Evolutionary conservation across 2,797 vertebrate species (phyloP), one percentile per base, ranked within the genome.

Genomic region (Antrozous pallidus): DNA sequence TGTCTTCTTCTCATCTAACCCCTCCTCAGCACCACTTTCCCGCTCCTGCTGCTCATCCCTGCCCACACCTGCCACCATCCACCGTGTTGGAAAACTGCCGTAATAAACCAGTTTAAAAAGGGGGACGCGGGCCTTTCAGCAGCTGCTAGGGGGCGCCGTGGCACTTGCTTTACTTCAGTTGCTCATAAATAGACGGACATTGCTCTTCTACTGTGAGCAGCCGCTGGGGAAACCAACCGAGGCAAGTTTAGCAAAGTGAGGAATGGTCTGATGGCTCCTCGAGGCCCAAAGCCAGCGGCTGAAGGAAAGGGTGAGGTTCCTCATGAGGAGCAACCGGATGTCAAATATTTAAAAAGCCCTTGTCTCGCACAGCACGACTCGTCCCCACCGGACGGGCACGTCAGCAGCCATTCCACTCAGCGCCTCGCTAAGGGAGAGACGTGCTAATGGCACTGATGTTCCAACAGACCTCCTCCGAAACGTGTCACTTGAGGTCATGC

Each of bases 391-490:
- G 82, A 56, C 0, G 7, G 36, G 8, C 33, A 45, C 54, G 17
- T 28, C 10, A 1, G 5, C 4, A 54, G 26, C 69, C 26, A 2
- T 38, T 42, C 61, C 31, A 6, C 10, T 56, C 38, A 13, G 40
- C 22, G 22, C 45, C 26, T 22, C 8, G 45, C 22, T 10, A 22
- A 65, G 2, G n/a, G 28, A 73, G 33, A 33, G 4, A 4, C 4
- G 0, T 1, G 61, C 33, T 1, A 16, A 63, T 6, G 1, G 28
- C 4, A 24, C 12, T 8, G 6, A 0, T 7, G 45, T 17, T 65
- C 31, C 7, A 38, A 71, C 0, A 5, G 33, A 36, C 26, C 8
- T 2, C 24, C 28, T 67, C 28, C 61, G 24, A 61, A 36, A 38
- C 2, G 26, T 18, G 31, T 49, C 84, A 26, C 4, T 3, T 45